These are phyloP conservation scores for Habropoda laboriosa DNA, from an alignment of 1,140 invertebrate genomes.

Conservation along the genomic window DNA sequence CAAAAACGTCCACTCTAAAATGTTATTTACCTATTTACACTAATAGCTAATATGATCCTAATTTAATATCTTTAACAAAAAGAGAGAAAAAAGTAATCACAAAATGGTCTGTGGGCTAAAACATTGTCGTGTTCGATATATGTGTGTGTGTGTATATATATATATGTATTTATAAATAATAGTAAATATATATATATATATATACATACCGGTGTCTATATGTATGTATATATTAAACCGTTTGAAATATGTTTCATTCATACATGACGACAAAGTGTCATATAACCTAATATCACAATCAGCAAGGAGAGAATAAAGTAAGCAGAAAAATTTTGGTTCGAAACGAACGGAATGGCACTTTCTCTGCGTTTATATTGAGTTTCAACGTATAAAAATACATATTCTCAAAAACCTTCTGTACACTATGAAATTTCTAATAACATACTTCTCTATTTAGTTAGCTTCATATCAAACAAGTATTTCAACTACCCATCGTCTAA, in stretches of 20 bases:
- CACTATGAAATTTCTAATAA: constrained; percentile 69
- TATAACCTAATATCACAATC: constrained; percentile 81
- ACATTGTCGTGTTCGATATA: constrained; percentile 59
- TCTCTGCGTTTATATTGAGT: constrained; percentile 62
- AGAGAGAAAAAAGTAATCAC: constrained; percentile 62
- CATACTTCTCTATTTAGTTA: constrained; percentile 60
- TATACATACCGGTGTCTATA: background rate
- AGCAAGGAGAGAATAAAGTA: constrained; percentile 71
- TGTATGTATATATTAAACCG: constrained; percentile 53
- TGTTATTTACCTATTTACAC: constrained; percentile 70
- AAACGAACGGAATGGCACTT: constrained; percentile 79
- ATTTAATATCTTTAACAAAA: constrained; percentile 71
- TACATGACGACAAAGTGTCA: constrained; percentile 66
- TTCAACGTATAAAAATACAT: constrained; percentile 74
- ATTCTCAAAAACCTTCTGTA: constrained; percentile 69
- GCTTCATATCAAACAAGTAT: constrained; percentile 66
- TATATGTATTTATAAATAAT: constrained; percentile 52
- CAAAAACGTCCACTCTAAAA: constrained; percentile 68
- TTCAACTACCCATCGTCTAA: constrained; percentile 46
- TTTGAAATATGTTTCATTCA: constrained; percentile 55
- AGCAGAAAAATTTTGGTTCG: constrained; percentile 73
- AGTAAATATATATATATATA: constrained; percentile 47
- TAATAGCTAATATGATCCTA: constrained; percentile 66
- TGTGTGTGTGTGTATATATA: constrained; percentile 43
- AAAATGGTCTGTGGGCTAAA: constrained; percentile 69